Base-by-base conservation (phyloP, 2,797 vertebrate species). In the Ctenopoma kingsleyae region DNA sequence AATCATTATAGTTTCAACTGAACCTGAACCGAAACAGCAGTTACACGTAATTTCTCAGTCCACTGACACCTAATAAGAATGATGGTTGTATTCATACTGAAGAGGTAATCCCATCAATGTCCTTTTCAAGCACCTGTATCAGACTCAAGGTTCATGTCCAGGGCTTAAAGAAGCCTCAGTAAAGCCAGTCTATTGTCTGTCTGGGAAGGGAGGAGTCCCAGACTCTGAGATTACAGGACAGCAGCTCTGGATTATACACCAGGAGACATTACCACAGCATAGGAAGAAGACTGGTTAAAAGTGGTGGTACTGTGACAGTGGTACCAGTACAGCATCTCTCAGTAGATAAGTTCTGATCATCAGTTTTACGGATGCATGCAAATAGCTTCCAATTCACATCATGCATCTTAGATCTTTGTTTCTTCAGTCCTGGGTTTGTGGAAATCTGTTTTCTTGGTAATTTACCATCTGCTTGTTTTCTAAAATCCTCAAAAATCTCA, bases 121-220 rank as follows among this genome's bases (percentile, higher is more conserved):
- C 61, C 30, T 27, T 64, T 67, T 74, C 27, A 52, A 49, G 64
- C 51, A 76, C 74, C 61, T 69, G 59, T 30, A 64, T 56, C 47
- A 68, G 49, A 38, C 25, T 36, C 43, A 46, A 44, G 55, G 36
- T 74, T 70, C 46, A 60, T 58, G 74, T 72, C 58, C 80, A 32
- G 75, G 71, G 61, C 59, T 83, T 82, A 82, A 70, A 67, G 76
- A 63, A 65, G 76, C 67, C 54, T 52, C 63, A 48, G 60, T 30
- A 81, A 81, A 86, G 84, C 65, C 65, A 11, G 58, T 73, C 43
- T 68, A 48, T 76, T 78, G 81, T 76, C 50, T 71, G 74, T 76
- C 80, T 85, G 66, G 1, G 1, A 2, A 80, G 78, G 89, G 84
- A 88, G 89, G 89, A 90, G 87, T 77, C 75, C 75, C 69, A 15